Evolutionary conservation across 2,113 vertebrate genomes (phyloP), one percentile per base, ranked within the genome.

Genomic region (Meleagris gallopavo): DNA sequence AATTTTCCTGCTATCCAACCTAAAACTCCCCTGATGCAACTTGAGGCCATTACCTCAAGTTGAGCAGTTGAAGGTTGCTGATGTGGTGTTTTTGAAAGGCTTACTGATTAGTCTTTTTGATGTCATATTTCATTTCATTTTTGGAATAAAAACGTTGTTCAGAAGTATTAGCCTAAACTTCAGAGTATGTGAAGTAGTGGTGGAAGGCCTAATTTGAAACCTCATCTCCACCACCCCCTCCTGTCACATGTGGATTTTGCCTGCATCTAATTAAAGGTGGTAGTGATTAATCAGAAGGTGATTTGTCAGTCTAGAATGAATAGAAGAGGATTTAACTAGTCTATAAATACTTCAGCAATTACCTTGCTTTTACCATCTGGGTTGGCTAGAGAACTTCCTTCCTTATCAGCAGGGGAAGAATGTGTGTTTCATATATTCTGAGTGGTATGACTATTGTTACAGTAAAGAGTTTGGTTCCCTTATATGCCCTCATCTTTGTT

Each of bases 401-500:
- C 78, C 61, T 83, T 83, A n/a, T 74, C 40, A 60, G 20, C 66
- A 5, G 10, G 32, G 55, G 34, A 17, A 10, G 74, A 50, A 32
- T 30, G 24, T 41, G 21, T n/a, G 64, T 2, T 74, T 89, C 15
- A 34, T 66, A 40, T 46, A 4, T 86, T 46, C 24, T 36, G 54
- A 76, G 6, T 20, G 18, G 8, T 54, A 64, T 45, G 9, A 87
- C 27, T 60, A 3, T 86, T 32, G 11, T 57, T 32, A 32, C 55
- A 32, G 55, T 57, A 57, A 57, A 57, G 32, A 57, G 30, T 57
- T 32, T 57, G 32, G 18, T 67, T 60, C 30, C 10, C 10, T 2
- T 71, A 0, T 55, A 57, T 38, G 4, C 0, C 0, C 38, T 71
- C 9, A 9, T 61, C 13, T 65, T 75, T 73, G 7, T 91, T 74